These are phyloP conservation scores for Biston stratarius DNA, from an alignment of 2,888 invertebrate genomes.

Conservation along the genomic window DNA sequence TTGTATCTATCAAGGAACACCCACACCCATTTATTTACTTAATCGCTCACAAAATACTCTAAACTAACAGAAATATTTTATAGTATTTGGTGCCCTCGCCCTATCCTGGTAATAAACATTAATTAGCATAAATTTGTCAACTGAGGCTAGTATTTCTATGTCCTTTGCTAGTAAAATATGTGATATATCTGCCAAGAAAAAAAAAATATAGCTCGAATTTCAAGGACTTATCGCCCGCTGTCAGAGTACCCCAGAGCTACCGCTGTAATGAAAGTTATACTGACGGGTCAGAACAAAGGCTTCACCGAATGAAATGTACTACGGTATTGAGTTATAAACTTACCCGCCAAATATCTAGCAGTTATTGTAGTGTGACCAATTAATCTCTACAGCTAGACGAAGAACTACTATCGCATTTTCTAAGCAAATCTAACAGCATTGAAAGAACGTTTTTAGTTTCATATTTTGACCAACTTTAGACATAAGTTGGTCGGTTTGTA, in stretches of 20 bases:
- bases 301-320: slow-evolving; percentile 4
- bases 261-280: slow-evolving; percentile 13
- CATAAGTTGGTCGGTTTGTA: neutral
- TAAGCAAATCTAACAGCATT: neutral
- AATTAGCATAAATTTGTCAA: no score
- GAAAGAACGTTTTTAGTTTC: neutral
- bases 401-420: neutral
- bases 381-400: neutral
- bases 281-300: slow-evolving; percentile 14
- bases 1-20: no score
- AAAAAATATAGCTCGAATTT: no score
- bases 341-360: neutral
- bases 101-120: no score
- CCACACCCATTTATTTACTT: no score
- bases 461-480: neutral
- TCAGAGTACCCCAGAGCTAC: neutral
- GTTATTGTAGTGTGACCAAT: neutral
- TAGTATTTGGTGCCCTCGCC: no score
- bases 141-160: no score
- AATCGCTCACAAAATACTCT: no score
- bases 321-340: slow-evolving; percentile 1
- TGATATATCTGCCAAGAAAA: no score
- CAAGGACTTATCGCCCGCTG: neutral
- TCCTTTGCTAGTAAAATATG: no score
- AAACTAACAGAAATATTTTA: no score